Evolutionary conservation across 2,113 vertebrate species (phyloP).

Genomic region (Otocyon megalotis): DNA sequence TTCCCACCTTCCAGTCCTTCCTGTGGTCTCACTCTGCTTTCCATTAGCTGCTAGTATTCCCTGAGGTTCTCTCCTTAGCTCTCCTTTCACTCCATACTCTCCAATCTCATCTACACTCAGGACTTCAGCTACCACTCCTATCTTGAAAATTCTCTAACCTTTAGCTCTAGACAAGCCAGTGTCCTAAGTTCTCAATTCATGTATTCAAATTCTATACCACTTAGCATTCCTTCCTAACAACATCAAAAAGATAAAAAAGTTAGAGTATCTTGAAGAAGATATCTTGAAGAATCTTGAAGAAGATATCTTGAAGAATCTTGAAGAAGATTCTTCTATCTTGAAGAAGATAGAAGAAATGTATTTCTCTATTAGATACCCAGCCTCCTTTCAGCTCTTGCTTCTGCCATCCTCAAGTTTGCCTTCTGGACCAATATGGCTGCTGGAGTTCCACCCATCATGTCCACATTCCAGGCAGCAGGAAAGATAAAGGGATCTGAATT

Average conservation of each 20-base stretch:
- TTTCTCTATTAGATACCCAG: not conserved
- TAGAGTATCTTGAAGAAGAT: not conserved
- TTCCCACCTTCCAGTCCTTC: not conserved
- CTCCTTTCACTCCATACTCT: not conserved
- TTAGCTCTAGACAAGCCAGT: not conserved
- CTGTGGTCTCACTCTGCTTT: not conserved
- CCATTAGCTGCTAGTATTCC: not conserved
- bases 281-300: too few species aligned
- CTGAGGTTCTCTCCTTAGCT: not conserved
- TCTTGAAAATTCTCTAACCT: conserved; percentile 17
- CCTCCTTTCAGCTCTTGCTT: not conserved
- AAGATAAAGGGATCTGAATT: not conserved
- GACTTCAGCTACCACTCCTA: not conserved
- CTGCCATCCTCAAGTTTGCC: not conserved
- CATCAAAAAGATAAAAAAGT: not conserved
- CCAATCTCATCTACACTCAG: not conserved
- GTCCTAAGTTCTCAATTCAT: not conserved
- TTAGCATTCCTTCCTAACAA: not conserved
- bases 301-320: too few species aligned
- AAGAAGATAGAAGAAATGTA: not conserved
- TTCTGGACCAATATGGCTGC: not conserved
- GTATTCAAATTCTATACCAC: conserved; percentile 5
- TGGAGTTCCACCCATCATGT: not conserved
- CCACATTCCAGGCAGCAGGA: not conserved
- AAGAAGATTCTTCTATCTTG: too few species aligned